These are phyloP conservation scores for Leucopsar rothschildi DNA, from an alignment of 2,113 vertebrate species.

Conservation along the genomic window DNA sequence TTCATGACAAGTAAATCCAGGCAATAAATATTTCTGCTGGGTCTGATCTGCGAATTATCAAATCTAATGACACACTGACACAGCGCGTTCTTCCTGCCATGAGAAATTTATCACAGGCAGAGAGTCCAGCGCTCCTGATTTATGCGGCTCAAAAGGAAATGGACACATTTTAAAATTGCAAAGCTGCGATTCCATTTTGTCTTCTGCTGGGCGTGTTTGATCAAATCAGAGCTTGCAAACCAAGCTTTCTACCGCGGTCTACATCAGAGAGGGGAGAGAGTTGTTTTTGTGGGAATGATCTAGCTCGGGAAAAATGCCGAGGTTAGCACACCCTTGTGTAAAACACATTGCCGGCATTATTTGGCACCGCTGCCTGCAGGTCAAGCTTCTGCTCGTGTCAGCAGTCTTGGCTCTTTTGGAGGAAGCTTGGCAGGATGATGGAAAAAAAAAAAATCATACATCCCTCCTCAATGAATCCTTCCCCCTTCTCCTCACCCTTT, in stretches of 20 bases:
- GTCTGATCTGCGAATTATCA: slow-evolving; percentile 44
- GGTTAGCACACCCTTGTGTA: slow-evolving; percentile 53
- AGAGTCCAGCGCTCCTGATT: neutral
- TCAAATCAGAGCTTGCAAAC: slow-evolving; percentile 35
- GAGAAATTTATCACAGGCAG: neutral
- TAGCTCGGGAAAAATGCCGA: slow-evolving; percentile 46
- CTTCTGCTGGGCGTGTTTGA: slow-evolving; percentile 24
- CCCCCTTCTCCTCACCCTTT: neutral
- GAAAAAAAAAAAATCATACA: neutral
- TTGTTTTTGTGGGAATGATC: slow-evolving; percentile 53
- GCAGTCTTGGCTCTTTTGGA: slow-evolving; percentile 25
- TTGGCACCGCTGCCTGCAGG: slow-evolving; percentile 49
- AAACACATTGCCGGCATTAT: slow-evolving; percentile 30
- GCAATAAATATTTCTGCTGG: slow-evolving; percentile 43
- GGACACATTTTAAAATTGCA: neutral
- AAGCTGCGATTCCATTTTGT: neutral
- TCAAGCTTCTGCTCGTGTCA: slow-evolving; percentile 48
- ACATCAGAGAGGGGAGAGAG: neutral
- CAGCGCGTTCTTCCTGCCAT: neutral
- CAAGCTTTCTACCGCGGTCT: neutral
- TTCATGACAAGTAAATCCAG: slow-evolving; percentile 53
- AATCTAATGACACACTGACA: neutral
- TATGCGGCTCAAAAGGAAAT: neutral
- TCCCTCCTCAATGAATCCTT: neutral
- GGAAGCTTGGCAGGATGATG: slow-evolving; percentile 7